Percentiles rank a stretch among this genome's conserved stretches.
Evolutionary conservation across 2,797 vertebrate species (phyloP).

Genomic region (Apogon talboti): DNA sequence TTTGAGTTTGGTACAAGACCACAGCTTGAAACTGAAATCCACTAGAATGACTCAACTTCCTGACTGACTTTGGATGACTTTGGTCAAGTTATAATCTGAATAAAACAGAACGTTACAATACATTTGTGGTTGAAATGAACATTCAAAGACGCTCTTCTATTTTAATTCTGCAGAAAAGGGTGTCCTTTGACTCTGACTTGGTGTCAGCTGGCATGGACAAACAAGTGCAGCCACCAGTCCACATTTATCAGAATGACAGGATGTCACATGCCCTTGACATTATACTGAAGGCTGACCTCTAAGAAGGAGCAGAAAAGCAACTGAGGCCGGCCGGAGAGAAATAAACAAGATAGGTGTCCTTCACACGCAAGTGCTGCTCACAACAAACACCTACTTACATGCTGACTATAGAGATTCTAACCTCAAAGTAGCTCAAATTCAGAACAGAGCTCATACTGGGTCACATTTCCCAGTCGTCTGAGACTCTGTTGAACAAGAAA

Average conservation of each 20-base stretch:
- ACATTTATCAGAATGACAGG: constrained; percentile 64
- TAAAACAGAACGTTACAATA: background rate
- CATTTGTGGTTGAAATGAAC: background rate
- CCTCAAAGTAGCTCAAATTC: constrained; percentile 29
- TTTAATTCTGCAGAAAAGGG: constrained; percentile 2
- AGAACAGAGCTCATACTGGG: constrained; percentile 17
- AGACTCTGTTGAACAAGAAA: constrained; percentile 48
- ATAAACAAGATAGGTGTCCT: constrained; percentile 25
- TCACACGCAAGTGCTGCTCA: constrained; percentile 20
- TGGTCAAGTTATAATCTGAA: background rate
- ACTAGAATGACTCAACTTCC: constrained; percentile 24
- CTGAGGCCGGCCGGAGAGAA: constrained; percentile 7
- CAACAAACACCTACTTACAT: background rate
- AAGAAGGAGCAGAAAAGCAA: constrained; percentile 28
- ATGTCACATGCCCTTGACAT: constrained; percentile 54
- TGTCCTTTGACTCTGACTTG: constrained; percentile 19
- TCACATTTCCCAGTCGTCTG: constrained; percentile 12
- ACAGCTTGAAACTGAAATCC: constrained; percentile 29
- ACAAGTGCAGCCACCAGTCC: constrained; percentile 30
- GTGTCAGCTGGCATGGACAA: constrained; percentile 32
- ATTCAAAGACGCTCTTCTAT: background rate
- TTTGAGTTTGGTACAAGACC: no score
- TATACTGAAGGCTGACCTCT: constrained; percentile 57
- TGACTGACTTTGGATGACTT: background rate
- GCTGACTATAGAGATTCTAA: constrained; percentile 10